A percentile compares a stretch with the other conserved stretches of the same genome.
These are phyloP conservation scores for Perithous albicinctus DNA, from an alignment of 2,888 invertebrate genomes.

Conservation along the genomic window DNA sequence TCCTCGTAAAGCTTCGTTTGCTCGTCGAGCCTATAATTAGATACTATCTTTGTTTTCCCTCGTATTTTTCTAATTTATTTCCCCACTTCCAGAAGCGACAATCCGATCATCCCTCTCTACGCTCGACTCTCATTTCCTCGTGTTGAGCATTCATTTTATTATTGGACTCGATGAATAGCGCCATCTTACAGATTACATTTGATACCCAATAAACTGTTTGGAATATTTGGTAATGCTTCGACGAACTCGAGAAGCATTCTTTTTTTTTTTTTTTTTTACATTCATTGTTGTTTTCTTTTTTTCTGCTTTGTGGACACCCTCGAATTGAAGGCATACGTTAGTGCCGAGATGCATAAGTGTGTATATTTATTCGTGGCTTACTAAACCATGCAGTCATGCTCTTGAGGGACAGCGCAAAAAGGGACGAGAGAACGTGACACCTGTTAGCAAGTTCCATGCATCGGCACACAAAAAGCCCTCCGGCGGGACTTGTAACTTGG, in stretches of 20 bases:
- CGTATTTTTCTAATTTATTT: constrained; percentile 54
- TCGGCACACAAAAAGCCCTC: constrained; percentile 46
- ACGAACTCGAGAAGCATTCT: background rate
- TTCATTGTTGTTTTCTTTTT: background rate
- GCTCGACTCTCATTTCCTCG: constrained; percentile 3
- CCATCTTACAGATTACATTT: background rate
- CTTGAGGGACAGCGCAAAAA: constrained; percentile 28
- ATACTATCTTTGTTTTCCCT: constrained; percentile 43
- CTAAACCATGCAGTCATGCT: background rate
- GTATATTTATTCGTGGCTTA: background rate
- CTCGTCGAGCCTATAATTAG: constrained; percentile 68
- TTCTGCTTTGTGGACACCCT: background rate
- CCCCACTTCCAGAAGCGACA: constrained; percentile 33
- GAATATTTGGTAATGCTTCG: constrained; percentile 46
- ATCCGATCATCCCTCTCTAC: constrained; percentile 23
- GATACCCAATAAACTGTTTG: constrained; percentile 20
- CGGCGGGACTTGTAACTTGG: constrained; percentile 55
- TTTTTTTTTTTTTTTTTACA: background rate
- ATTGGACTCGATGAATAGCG: background rate
- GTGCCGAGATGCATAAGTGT: too few species aligned
- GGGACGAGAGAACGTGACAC: constrained; percentile 61
- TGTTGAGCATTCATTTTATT: background rate
- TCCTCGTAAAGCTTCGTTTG: constrained; percentile 64
- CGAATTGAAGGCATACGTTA: background rate
- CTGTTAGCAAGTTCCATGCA: constrained; percentile 65